Conservation (phyloP, 2,888 invertebrate genomes). For the Endotricha flammealis region DNA sequence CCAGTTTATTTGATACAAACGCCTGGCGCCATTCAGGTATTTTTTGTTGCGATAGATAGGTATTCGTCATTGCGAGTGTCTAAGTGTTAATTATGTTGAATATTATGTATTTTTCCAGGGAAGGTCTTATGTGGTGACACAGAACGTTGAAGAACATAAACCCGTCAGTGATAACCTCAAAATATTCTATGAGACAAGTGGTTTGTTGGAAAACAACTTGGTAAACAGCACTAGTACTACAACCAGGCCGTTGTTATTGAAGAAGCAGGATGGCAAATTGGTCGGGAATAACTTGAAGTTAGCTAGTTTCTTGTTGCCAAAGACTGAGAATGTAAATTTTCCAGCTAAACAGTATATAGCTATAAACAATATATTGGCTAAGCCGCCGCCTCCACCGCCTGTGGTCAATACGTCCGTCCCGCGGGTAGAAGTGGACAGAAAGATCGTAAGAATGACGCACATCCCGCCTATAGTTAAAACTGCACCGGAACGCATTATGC, state of each 20-base stretch:
- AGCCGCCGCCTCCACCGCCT: slow-evolving; percentile 22
- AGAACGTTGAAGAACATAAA: slow-evolving; percentile 41
- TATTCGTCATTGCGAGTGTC: slow-evolving; percentile 20
- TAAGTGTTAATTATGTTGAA: slow-evolving; percentile 14
- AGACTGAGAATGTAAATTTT: slow-evolving; percentile 35
- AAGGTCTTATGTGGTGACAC: slow-evolving; percentile 51
- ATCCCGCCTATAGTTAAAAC: slow-evolving; percentile 37
- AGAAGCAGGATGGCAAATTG: slow-evolving; percentile 43
- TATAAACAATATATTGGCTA: slow-evolving; percentile 42
- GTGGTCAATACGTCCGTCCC: slow-evolving; percentile 35
- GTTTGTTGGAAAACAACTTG: slow-evolving; percentile 57
- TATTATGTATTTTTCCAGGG: slow-evolving; percentile 41
- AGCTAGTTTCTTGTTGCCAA: slow-evolving; percentile 61
- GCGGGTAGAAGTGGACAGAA: slow-evolving; percentile 58
- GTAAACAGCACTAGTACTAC: slow-evolving; percentile 34
- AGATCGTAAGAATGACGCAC: slow-evolving; percentile 58
- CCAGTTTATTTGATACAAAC: slow-evolving; percentile 67
- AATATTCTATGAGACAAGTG: slow-evolving; percentile 71
- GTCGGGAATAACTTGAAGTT: slow-evolving; percentile 61
- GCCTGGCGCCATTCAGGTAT: slow-evolving; percentile 63
- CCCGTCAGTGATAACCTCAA: slow-evolving; percentile 65
- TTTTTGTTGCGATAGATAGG: slow-evolving; percentile 29
- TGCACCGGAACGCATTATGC: slow-evolving; percentile 44
- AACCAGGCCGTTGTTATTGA: slow-evolving; percentile 42
- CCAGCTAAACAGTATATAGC: slow-evolving; percentile 36